Evolutionary conservation across 2,888 invertebrate species (phyloP).

Genomic region (Clepsis dumicolana): DNA sequence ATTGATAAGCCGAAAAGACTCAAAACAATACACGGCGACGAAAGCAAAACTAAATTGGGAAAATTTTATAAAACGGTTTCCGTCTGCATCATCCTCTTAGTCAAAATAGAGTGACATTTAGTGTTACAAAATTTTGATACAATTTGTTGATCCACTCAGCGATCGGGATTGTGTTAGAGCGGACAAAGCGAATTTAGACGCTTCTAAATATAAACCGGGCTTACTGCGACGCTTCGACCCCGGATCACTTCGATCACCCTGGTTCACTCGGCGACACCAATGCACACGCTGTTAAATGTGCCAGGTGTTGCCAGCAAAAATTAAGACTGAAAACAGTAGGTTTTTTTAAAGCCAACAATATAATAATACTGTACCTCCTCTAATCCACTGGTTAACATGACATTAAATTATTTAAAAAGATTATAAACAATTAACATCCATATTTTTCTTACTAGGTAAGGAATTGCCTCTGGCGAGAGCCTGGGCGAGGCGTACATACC

Average conservation of each 20-base stretch:
- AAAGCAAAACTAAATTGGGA: conserved; percentile 5
- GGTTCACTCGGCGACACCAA: conserved; percentile 12
- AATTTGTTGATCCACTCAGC: conserved; percentile 23
- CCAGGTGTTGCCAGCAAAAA: neutral
- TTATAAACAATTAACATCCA: conserved; percentile 35
- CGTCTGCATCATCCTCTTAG: conserved; percentile 11
- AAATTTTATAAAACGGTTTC: conserved; percentile 16
- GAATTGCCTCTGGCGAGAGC: conserved; percentile 15
- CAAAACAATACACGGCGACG: conserved; percentile 1
- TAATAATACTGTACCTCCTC: conserved; percentile 10
- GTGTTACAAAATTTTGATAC: conserved; percentile 28
- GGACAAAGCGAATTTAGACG: conserved; percentile 10
- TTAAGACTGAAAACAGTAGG: neutral
- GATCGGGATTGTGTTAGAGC: conserved; percentile 9
- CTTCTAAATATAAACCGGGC: conserved; percentile 8
- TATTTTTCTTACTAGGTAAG: conserved; percentile 31
- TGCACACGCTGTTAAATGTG: conserved; percentile 5
- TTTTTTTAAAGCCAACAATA: conserved; percentile 4
- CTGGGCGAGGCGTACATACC: conserved; percentile 20
- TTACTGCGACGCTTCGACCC: conserved; percentile 4
- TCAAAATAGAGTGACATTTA: conserved; percentile 28
- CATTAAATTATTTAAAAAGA: conserved; percentile 20
- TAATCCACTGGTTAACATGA: conserved; percentile 22
- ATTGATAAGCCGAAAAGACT: conserved; percentile 13
- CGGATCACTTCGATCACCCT: no score